Base-by-base conservation (phyloP, 2,113 vertebrate species). In the Acanthochromis polyacanthus region DNA sequence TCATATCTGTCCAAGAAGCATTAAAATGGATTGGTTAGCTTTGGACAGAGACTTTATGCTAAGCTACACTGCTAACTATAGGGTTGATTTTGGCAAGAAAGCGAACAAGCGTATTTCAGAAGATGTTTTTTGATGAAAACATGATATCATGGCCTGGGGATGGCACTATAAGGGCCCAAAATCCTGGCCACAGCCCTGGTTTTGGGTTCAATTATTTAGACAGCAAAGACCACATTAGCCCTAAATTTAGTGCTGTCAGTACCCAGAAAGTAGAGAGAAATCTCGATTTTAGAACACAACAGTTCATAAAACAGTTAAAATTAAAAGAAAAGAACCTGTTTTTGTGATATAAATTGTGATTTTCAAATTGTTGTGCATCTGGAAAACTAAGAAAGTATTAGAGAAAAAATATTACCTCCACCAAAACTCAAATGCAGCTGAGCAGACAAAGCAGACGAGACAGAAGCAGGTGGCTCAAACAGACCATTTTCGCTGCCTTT, bases 211-310 rank as follows among this genome's bases (percentile, higher is more conserved):
- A n/a, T n/a, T n/a, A n/a, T n/a, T n/a, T 30, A 30, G 30, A 30
- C 30, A 30, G 30, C 30, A 30, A n/a, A 30, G 38, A 38, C 72
- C 23, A 28, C 74, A 56, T 48, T 48, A 79, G 71, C 71, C 72
- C 59, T 19, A 64, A 80, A 4, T 77, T 82, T 71, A 70, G 45
- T 45, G 67, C 65, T 80, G 88, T 76, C 81, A 84, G 5, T 2
- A 50, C 16, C 17, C 5, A 15, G 40, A 15, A 43, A 15, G 10
- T 3, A 15, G 1, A 14, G 40, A 12, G 12, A 12, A 43, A 43
- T 43, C 40, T 4, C 11, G 3, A 43, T 43, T 43, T 43, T 2
- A 14, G 12, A 43, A 43, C 14, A 43, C 14, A 43, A 15, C 40
- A 43, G 40, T 4, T 43, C 2, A 43, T 14, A n/a, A 50, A n/a